A percentile compares a stretch with the other conserved stretches of the same genome.
phyloP scores from a whole-genome alignment of 1,140 invertebrate genomes.

The Microplitis demolitor region DNA sequence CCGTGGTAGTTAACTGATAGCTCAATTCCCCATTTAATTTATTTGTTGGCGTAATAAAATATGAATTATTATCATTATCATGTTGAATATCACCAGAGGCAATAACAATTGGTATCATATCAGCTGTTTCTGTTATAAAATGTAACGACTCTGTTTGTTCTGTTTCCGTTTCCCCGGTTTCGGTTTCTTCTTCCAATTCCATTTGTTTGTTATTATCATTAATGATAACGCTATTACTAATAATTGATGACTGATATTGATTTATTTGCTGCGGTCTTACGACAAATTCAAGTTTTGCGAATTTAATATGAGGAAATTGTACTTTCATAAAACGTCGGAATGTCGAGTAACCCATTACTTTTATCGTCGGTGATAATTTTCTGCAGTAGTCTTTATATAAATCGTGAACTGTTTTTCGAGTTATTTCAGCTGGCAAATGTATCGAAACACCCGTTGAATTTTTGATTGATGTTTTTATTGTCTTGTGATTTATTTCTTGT shows the following conservation, averaged over 20 bases:
- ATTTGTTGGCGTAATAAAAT: slow-evolving; percentile 42
- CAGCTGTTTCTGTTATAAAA: slow-evolving; percentile 29
- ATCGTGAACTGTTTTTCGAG: slow-evolving; percentile 74
- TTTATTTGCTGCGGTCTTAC: slow-evolving; percentile 52
- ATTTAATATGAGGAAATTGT: slow-evolving; percentile 78
- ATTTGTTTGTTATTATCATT: slow-evolving; percentile 57
- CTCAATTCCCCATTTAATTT: slow-evolving; percentile 40
- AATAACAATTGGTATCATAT: slow-evolving; percentile 45
- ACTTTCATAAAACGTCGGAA: slow-evolving; percentile 81
- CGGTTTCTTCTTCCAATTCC: slow-evolving; percentile 36
- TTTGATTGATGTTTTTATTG: slow-evolving; percentile 42
- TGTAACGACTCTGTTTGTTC: slow-evolving; percentile 46
- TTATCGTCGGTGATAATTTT: slow-evolving; percentile 67
- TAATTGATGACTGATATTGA: too few species aligned
- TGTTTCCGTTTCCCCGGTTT: not conserved
- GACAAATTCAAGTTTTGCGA: slow-evolving; percentile 70
- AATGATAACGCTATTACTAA: too few species aligned
- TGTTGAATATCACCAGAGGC: slow-evolving; percentile 33
- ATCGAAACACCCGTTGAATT: slow-evolving; percentile 58
- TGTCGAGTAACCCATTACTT: slow-evolving; percentile 79
- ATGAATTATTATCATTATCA: slow-evolving; percentile 33
- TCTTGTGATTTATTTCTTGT: slow-evolving; percentile 60
- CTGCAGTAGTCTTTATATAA: slow-evolving; percentile 75
- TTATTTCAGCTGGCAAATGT: slow-evolving; percentile 71
- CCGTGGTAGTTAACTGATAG: slow-evolving; percentile 43